Percentiles rank a stretch among this genome's conserved stretches.
phyloP scores from a whole-genome alignment of 2,797 vertebrate genomes.

The Euphonia xanthogaster region DNA sequence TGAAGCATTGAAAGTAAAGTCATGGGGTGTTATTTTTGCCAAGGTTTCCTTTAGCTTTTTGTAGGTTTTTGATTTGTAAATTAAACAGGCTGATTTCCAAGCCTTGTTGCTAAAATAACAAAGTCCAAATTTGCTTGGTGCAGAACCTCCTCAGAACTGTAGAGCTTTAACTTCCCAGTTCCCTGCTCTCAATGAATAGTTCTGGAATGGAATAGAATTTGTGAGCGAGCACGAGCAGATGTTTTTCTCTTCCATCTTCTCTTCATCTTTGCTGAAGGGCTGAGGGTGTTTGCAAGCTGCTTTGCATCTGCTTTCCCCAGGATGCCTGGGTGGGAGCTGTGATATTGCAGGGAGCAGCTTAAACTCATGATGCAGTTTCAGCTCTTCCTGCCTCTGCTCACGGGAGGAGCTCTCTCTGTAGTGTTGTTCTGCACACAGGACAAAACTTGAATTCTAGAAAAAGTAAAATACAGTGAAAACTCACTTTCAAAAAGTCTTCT shows the following conservation, averaged over 20 bases:
- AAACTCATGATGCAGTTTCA: not conserved
- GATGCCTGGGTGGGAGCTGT: not conserved
- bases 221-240: not conserved
- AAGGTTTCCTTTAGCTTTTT: not conserved
- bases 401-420: not conserved
- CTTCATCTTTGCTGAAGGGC: not conserved
- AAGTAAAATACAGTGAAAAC: not conserved
- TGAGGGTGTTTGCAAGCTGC: not conserved
- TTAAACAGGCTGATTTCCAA: not conserved
- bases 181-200: not conserved
- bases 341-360: not conserved
- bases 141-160: not conserved
- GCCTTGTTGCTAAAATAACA: not conserved
- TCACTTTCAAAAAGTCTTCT: not conserved
- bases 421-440: not conserved
- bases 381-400: not conserved
- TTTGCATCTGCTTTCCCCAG: conserved; percentile 11
- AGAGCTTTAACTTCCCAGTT: conserved; percentile 3
- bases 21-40: not conserved
- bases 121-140: not conserved
- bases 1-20: not conserved
- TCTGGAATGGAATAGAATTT: not conserved
- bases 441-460: not conserved
- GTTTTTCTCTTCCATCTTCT: not conserved
- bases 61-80: not conserved